Conservation (phyloP, 2,113 vertebrate genomes). For the Cromileptes altivelis region DNA sequence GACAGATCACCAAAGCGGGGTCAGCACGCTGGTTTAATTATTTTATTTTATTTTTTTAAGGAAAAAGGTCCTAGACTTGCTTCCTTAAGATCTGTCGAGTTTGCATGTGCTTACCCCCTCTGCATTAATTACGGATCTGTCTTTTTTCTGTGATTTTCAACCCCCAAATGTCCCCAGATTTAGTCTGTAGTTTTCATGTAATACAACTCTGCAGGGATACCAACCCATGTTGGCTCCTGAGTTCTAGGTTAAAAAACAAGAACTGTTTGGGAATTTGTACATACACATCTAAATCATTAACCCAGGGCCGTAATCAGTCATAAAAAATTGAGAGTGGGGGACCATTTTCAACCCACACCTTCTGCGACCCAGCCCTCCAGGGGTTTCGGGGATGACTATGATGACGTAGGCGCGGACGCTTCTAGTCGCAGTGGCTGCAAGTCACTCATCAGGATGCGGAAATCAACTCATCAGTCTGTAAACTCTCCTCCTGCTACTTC, state of each 20-base stretch:
- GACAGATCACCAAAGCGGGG: background rate
- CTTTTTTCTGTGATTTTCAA: background rate
- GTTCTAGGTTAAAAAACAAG: background rate
- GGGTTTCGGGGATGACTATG: too few relatives aligned
- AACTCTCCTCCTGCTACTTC: too few relatives aligned
- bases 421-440: too few relatives aligned
- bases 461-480: too few relatives aligned
- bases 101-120: background rate
- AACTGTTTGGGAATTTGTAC: background rate
- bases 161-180: background rate
- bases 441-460: too few relatives aligned
- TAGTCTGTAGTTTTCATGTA: background rate
- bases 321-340: too few relatives aligned
- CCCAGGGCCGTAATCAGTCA: background rate
- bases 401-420: too few relatives aligned
- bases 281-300: background rate
- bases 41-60: constrained; percentile 6
- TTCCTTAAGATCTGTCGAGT: background rate
- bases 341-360: too few relatives aligned
- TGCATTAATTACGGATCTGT: background rate
- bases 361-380: too few relatives aligned
- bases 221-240: background rate
- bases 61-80: constrained; percentile 11
- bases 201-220: background rate
- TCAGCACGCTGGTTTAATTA: background rate